Base-by-base conservation (phyloP, 1,140 invertebrate genomes). In the Vanessa atalanta region DNA sequence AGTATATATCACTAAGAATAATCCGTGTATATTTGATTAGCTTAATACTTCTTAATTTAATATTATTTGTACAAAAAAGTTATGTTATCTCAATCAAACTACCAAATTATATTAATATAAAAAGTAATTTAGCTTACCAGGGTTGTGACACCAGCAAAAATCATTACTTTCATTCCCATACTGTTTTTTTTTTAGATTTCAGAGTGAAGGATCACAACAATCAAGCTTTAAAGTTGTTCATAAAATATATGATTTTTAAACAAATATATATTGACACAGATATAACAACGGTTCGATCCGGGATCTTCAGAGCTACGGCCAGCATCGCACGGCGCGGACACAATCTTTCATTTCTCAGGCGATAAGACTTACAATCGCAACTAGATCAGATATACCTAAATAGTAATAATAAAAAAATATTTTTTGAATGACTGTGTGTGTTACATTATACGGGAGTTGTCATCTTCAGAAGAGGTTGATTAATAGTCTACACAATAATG, bases 281-380 rank as follows among this genome's bases (percentile, higher is more conserved):
- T 65, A 12, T 26, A 70, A 47, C 47, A 61, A 50, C 63, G 43
- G 50, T 20, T 70, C 20, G 55, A 26, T 43, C 23, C 57, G 68
- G 23, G 57, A 60, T 50, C 55, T 64, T 51, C 31, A 14, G 60
- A 64, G 61, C 53, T 68, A 53, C 72, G 47, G 47, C 63, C 76
- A 75, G 65, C 72, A 75, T 75, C 73, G 72, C 76, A 78, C 72
- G 72, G 63, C 47, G 47, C 43, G n/a, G 64, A 48, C 65, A 47
- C 50, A 72, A 78, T 75, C 65, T 53, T 72, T 51, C 55, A 43
- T 61, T 71, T 74, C 76, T 74, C 76, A 78, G 66, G 64, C 67
- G 72, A 78, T 78, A 74, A 74, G 68, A 67, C 63, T 63, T 20
- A 55, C 64, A 74, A 67, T 78, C 72, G 65, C 37, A 37, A 67